These are phyloP conservation scores for Entomyzon cyanotis DNA, from an alignment of 2,113 vertebrate genomes.

Conservation along the genomic window DNA sequence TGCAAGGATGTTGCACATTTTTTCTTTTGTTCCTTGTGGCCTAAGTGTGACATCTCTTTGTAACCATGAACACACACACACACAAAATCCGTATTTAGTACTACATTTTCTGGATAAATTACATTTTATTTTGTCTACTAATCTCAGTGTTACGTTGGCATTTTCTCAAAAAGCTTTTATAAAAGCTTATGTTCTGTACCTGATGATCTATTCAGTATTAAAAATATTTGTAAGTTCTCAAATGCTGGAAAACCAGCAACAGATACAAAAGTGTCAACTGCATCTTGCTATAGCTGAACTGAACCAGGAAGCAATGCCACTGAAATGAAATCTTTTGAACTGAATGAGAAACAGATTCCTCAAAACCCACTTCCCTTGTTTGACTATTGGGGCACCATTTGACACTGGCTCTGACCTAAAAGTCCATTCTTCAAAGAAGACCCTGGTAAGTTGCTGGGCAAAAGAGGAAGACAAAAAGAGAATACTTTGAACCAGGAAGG, in stretches of 20 bases:
- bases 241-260: background rate
- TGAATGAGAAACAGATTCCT: background rate
- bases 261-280: background rate
- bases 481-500: background rate
- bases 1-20: background rate
- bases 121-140: background rate
- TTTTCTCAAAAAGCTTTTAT: background rate
- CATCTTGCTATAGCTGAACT: background rate
- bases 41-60: background rate
- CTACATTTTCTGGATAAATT: background rate
- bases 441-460: background rate
- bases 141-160: background rate
- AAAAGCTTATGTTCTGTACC: background rate
- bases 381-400: background rate
- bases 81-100: background rate
- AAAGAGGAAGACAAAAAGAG: background rate
- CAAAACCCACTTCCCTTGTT: background rate
- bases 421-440: background rate
- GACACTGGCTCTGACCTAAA: background rate
- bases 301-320: background rate
- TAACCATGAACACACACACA: background rate
- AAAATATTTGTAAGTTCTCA: background rate
- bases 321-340: background rate
- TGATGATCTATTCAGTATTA: background rate
- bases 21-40: background rate